Evolutionary conservation across 2,888 invertebrate species (phyloP), one percentile per base, ranked within the genome.

Genomic region (Timandra comae): DNA sequence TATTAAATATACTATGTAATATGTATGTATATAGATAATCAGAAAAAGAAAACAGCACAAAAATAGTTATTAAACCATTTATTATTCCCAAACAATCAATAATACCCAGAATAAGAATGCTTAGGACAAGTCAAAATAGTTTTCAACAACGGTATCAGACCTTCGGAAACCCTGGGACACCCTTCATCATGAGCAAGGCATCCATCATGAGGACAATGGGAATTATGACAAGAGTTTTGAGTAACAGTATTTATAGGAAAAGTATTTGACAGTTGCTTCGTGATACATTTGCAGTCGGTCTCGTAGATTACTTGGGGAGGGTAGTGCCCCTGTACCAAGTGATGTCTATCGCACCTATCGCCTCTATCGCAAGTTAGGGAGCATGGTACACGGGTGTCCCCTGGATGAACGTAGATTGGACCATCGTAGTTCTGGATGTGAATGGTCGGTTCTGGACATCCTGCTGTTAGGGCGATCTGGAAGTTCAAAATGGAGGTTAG

Each of bases 341-440:
- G n/a, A n/a, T n/a, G n/a, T n/a, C n/a, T n/a, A n/a, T n/a, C n/a
- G n/a, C n/a, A n/a, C n/a, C n/a, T n/a, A n/a, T n/a, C n/a, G n/a
- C n/a, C n/a, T n/a, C n/a, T n/a, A n/a, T n/a, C n/a, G n/a, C n/a
- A n/a, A n/a, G n/a, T n/a, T n/a, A n/a, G n/a, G n/a, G 30, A 2
- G 11, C 23, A n/a, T 22, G 38, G n/a, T n/a, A n/a, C n/a, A n/a
- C n/a, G n/a, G 2, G 27, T 11, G 12, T 41, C 41, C 3, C 46
- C 33, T 1, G 54, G 41, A 11, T 38, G 33, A 1, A 66, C 33
- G 35, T 57, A 60, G 7, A 73, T 64, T 0, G 74, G 74, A 0
- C 66, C 68, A 0, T 78, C 76, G 30, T 64, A 66, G 31, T 74
- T 68, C 34, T 72, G 63, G 0, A 75, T 75, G 26, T 69, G 64